Conservation (phyloP, 2,888 invertebrate species). For the Cataglyphis rosenhaueri region DNA sequence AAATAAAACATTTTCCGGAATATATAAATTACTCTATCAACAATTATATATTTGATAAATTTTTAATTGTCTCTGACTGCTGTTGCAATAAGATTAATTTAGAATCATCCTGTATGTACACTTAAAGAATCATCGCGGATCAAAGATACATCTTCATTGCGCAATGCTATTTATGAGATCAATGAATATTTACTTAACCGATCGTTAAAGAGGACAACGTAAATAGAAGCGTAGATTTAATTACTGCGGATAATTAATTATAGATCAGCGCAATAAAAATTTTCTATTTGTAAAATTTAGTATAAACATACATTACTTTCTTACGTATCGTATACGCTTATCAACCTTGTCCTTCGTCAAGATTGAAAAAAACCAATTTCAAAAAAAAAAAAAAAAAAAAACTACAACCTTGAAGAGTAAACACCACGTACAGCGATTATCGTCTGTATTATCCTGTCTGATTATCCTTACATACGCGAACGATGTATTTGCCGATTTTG, state of each 20-base stretch:
- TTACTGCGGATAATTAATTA: neutral
- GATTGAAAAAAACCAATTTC: neutral
- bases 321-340: neutral
- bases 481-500: constrained; percentile 37
- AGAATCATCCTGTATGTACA: neutral
- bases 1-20: neutral
- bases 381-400: neutral
- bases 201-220: neutral
- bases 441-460: too few relatives aligned
- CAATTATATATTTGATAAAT: neutral
- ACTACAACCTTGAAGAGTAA: neutral
- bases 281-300: neutral
- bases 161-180: neutral
- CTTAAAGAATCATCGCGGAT: constrained; percentile 3
- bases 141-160: constrained; percentile 54
- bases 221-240: neutral
- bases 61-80: neutral
- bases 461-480: neutral
- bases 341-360: neutral
- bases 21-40: neutral
- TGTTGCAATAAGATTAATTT: neutral
- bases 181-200: neutral
- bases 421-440: neutral
- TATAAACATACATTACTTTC: neutral
- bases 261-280: neutral